A percentile compares a stretch with the other conserved stretches of the same genome.
These are phyloP conservation scores for Drosophila hawaiiensis DNA, from an alignment of 2,888 invertebrate species.

Conservation along the genomic window DNA sequence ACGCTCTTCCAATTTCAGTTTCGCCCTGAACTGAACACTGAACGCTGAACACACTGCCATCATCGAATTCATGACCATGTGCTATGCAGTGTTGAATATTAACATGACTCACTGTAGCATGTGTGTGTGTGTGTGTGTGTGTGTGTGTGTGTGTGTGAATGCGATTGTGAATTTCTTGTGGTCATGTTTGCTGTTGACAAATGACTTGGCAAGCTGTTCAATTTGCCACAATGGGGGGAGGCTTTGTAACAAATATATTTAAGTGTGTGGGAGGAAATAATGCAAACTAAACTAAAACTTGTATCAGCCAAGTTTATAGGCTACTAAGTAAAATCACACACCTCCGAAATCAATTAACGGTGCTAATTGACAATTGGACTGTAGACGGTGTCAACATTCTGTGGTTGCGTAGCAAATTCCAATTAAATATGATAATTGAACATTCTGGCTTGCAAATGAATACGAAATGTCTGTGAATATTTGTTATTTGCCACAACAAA, in stretches of 20 bases:
- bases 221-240: constrained; percentile 16
- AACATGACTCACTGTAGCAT: constrained; percentile 42
- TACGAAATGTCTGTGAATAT: constrained; percentile 5
- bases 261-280: not conserved
- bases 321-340: constrained; percentile 13
- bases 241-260: not conserved
- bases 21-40: constrained; percentile 25
- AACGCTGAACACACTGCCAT: not conserved
- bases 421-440: constrained; percentile 33
- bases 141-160: not conserved
- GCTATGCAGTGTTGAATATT: constrained; percentile 30
- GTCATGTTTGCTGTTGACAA: constrained; percentile 17
- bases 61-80: constrained; percentile 59
- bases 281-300: not conserved
- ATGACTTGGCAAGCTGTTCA: constrained; percentile 22
- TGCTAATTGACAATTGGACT: constrained; percentile 23
- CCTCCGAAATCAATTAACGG: constrained; percentile 13
- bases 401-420: not conserved
- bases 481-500: constrained; percentile 14
- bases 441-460: constrained; percentile 5
- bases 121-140: not conserved
- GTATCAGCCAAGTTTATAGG: not conserved
- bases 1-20: constrained; percentile 50
- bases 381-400: not conserved
- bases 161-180: constrained; percentile 22